Evolutionary conservation across 2,797 vertebrate genomes (phyloP).

Genomic region (Cetoscarus ocellatus): DNA sequence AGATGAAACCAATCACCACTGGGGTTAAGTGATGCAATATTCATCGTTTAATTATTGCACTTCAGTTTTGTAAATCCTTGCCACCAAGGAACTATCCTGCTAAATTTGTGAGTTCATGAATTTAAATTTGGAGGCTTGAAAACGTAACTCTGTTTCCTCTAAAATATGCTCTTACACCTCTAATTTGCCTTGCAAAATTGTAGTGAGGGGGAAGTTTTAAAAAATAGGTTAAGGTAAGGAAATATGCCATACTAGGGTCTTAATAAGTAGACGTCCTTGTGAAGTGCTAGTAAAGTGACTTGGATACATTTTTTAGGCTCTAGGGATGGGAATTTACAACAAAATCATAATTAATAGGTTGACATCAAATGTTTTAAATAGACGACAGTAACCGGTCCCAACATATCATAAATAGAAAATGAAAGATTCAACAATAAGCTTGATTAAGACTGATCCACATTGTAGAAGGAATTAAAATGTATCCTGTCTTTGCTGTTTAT

Average conservation of each 20-base stretch:
- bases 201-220: background rate
- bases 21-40: conserved; percentile 46
- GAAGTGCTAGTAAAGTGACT: too few relatives aligned
- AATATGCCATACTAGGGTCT: background rate
- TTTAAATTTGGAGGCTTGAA: conserved; percentile 17
- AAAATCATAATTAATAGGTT: too few relatives aligned
- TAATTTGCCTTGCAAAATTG: background rate
- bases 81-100: conserved; percentile 2
- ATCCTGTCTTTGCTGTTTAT: too few relatives aligned
- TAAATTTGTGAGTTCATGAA: conserved; percentile 14
- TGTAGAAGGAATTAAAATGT: too few relatives aligned
- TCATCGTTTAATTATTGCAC: conserved; percentile 56
- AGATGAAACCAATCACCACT: conserved; percentile 26
- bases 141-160: background rate
- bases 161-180: background rate
- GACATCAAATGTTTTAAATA: too few relatives aligned
- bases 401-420: too few relatives aligned
- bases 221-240: background rate
- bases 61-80: conserved; percentile 33
- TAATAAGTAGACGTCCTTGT: too few relatives aligned
- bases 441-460: too few relatives aligned
- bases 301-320: too few relatives aligned
- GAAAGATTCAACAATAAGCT: too few relatives aligned
- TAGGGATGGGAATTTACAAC: too few relatives aligned
- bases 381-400: too few relatives aligned